phyloP scores from a whole-genome alignment of 2,888 invertebrate genomes.

The Sinotaia quadrata region DNA sequence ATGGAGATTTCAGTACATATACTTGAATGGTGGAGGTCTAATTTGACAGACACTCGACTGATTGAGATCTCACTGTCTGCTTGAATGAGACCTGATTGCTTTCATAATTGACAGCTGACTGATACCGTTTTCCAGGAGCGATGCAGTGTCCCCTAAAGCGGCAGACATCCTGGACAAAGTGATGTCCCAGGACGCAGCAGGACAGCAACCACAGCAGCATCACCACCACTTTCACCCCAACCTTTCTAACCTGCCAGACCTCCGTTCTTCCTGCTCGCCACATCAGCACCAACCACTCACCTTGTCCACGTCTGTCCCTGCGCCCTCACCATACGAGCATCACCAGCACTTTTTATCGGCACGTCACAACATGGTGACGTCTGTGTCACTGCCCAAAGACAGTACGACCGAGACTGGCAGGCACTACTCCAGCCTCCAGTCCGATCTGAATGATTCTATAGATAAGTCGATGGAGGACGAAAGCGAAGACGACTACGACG shows the following conservation, averaged over 20 bases:
- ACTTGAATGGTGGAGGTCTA: no score
- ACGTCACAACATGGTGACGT: constrained; percentile 2
- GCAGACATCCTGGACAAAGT: constrained; percentile 51
- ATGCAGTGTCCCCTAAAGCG: constrained; percentile 52
- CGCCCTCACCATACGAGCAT: neutral
- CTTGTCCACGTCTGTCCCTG: neutral
- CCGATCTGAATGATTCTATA: constrained; percentile 9
- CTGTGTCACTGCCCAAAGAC: neutral
- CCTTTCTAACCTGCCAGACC: constrained; percentile 24
- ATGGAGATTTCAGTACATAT: no score
- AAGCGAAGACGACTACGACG: constrained; percentile 1
- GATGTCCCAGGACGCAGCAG: constrained; percentile 32
- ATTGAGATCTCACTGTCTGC: no score
- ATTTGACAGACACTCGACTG: no score
- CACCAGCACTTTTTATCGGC: neutral
- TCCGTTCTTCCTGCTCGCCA: neutral
- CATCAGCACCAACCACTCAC: neutral
- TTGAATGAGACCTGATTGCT: no score
- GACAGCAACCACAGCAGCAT: neutral
- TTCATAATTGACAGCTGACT: no score
- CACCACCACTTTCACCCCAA: constrained; percentile 10
- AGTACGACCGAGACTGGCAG: neutral
- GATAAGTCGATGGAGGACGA: neutral
- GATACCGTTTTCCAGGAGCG: constrained; percentile 57
- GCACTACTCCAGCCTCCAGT: neutral